phyloP scores from a whole-genome alignment of 2,888 invertebrate genomes.

The Eurytoma adleriae region DNA sequence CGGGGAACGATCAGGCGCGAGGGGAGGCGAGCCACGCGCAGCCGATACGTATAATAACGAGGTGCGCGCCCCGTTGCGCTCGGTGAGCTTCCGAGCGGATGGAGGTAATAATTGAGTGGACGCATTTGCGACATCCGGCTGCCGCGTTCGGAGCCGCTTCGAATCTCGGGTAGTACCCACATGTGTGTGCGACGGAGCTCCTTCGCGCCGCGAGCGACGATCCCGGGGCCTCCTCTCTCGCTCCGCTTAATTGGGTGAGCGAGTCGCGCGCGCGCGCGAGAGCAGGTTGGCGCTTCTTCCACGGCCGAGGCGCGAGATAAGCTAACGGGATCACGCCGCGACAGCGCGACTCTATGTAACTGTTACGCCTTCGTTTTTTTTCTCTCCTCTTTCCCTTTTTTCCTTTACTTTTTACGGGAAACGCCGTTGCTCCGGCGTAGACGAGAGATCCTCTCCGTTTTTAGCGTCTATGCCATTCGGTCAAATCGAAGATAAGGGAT shows the following conservation, averaged over 20 bases:
- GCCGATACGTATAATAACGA: constrained; percentile 3
- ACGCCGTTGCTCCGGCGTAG: neutral
- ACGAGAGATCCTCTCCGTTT: no score
- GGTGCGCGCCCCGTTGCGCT: constrained; percentile 28
- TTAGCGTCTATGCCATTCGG: no score
- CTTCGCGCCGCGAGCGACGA: neutral
- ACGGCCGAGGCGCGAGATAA: neutral
- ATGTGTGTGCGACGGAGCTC: no score
- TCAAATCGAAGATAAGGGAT: no score
- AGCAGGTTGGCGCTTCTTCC: neutral
- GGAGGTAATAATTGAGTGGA: constrained; percentile 45
- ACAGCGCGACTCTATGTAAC: neutral
- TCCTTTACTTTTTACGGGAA: neutral
- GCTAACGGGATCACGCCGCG: neutral
- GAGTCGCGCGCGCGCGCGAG: neutral
- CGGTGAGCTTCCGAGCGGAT: constrained; percentile 43
- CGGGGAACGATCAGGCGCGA: no score
- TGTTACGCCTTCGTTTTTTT: neutral
- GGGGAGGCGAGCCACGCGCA: no score
- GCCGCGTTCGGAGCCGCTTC: no score
- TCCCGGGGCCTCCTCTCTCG: neutral
- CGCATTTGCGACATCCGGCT: constrained; percentile 24
- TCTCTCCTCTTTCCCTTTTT: neutral
- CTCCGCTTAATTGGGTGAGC: neutral
- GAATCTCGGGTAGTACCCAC: no score